Evolutionary conservation across 2,797 vertebrate species (phyloP), one percentile per base, ranked within the genome.

Genomic region (Borostomias antarcticus): DNA sequence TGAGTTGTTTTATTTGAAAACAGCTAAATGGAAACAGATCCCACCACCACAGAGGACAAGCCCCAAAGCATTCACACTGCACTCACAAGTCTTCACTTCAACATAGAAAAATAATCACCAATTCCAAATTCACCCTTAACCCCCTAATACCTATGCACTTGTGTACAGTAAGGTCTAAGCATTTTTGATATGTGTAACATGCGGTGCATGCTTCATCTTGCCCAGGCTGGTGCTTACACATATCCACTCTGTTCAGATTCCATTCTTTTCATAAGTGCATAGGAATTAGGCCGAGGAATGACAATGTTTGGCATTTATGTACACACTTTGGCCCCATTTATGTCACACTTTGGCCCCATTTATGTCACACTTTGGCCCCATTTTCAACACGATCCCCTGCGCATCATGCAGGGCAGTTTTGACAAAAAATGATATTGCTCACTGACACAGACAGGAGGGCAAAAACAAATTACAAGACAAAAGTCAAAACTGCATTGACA

Each of bases 1-100:
- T 15, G 15, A 45, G 15, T n/a, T 45, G 40, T n/a, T 65, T 74
- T 66, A 74, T 69, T 66, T 61, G 66, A 69, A 69, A 74, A 69
- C 11, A 63, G 60, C 37, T 21, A 33, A 23, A 29, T 33, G 58
- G 63, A 60, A 68, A 65, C 1, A 28, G 7, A 19, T 67, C 57
- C 25, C 51, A 43, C 50, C 50, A 66, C 29, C 63, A 57, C 25
- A 65, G 3, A 53, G 53, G 52, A 52, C 50, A 56, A 58, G 56
- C 43, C 66, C 25, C 62, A 47, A n/a, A 23, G 54, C 23, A 23
- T 26, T n/a, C 6, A 13, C 6, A 26, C 58, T 37, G 40, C n/a
- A 54, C 48, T 60, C 53, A 32, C 28, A n/a, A n/a, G 37, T 10
- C 58, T 35, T 59, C 33, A n/a, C 54, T 62, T 64, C 58, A 58